A percentile compares a stretch with the other conserved stretches of the same genome.
Evolutionary conservation across 2,888 invertebrate species (phyloP).

Genomic region (Bruchidius siliquastri): DNA sequence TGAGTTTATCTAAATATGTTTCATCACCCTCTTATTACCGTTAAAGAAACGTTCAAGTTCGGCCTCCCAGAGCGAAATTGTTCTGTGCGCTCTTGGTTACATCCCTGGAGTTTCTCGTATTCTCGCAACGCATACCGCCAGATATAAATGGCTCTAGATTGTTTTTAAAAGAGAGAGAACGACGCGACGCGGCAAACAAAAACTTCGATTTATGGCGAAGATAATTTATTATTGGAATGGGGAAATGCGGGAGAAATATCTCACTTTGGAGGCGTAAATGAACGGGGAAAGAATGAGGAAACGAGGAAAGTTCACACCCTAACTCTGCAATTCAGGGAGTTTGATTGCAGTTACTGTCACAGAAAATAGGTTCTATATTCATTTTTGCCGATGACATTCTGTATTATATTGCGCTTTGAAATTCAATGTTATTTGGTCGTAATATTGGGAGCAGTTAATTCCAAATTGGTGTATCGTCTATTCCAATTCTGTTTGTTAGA

Average conservation of each 20-base stretch:
- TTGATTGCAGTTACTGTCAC: neutral
- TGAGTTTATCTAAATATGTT: too few relatives aligned
- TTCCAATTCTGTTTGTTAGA: too few relatives aligned
- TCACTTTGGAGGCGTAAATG: neutral
- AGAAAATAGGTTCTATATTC: neutral
- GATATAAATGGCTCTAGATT: conserved; percentile 15
- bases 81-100: neutral
- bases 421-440: too few relatives aligned
- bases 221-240: neutral
- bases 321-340: neutral
- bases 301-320: neutral
- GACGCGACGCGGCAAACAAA: neutral
- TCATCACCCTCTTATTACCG: too few relatives aligned
- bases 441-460: too few relatives aligned
- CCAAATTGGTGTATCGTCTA: too few relatives aligned
- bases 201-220: neutral
- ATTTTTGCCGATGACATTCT: neutral
- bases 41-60: neutral
- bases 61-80: neutral
- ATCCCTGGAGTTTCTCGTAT: neutral
- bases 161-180: conserved; percentile 15
- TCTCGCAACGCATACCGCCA: neutral
- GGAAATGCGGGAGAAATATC: neutral
- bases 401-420: neutral
- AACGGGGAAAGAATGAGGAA: neutral